Evolutionary conservation across 2,797 vertebrate genomes (phyloP), one percentile per base, ranked within the genome.

Genomic region (Acanthornis magna): DNA sequence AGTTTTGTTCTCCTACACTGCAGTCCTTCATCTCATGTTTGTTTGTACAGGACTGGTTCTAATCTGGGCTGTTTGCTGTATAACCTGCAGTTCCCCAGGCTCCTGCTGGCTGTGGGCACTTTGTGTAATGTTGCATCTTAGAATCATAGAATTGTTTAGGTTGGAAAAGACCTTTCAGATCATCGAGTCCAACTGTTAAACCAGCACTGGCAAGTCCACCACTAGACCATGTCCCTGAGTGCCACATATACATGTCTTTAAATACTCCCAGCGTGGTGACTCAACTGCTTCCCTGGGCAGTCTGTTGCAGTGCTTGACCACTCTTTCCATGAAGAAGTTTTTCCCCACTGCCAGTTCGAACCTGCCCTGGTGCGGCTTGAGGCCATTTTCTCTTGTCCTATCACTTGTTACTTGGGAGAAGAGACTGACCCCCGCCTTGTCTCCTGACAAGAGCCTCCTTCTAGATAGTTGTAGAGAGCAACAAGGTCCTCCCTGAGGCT

Each of bases 1-100:
- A 29, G 40, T 55, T 95, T 93, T 95, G 90, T 96, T 91, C 80
- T 66, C 70, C 58, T 48, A 93, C 88, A 93, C 80, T 95, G 83
- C 76, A 53, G 88, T 78, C 79, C 66, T 95, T 95, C 93, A 90
- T 70, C 62, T 84, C 22, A 7, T 90, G 80, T 94, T 94, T 95
- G 58, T 95, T 95, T 95, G 73, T 48, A 85, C 62, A 81, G 79
- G 73, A 36, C 9, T 21, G 25, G 66, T 86, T 90, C 76, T 96
- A 93, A 94, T 70, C 77, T 60, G 81, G 78, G 86, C 71, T 95
- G 63, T 93, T 89, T 95, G 94, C 94, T 21, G 43, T 91, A 21
- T 63, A 91, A 94, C 51, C 71, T 96, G 77, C 84, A 62, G 47
- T 9, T 93, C 84, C 67, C 45, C 45, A 38, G 67, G 63, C 48